Evolutionary conservation across 2,797 vertebrate species (phyloP), one percentile per base, ranked within the genome.

Genomic region (Picus viridis): DNA sequence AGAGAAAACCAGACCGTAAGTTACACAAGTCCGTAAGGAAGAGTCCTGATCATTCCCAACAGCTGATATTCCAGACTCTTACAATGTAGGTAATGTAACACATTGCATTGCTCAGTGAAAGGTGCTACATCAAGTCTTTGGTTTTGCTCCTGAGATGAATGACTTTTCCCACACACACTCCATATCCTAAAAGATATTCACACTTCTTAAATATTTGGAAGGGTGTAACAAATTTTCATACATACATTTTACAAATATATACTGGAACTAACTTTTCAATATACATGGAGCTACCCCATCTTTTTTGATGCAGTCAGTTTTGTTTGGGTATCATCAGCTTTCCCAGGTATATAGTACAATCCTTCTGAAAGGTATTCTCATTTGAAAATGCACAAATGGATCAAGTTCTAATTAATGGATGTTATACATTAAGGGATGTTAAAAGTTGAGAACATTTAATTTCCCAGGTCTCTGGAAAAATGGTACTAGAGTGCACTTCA

Each of bases 31-130:
- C 47, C 47, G 19, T 5, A 6, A 82, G 30, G 57, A 80, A 79
- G 2, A 34, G 30, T 19, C 27, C 43, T 10, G 7, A 12, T 26
- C n/a, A 18, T 58, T 76, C 39, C 32, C 45, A 69, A 7, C 3
- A 68, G 45, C 23, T 53, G n/a, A 39, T 19, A 76, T 9, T 79
- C 49, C 61, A 85, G 39, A 18, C 27, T 29, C 18, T 18, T 65
- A 45, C 9, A 72, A 32, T 22, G 34, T 24, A 65, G 23, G 34
- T 72, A 77, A 63, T 29, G 30, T 0, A 70, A 67, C 2, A 32
- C 6, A n/a, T 1, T 0, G 0, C 11, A 9, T 18, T 30, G 18
- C n/a, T 82, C 45, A 39, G 53, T 10, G 30, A 73, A 58, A 74
- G 4, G 15, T 30, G 20, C 2, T 69, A n/a, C 36, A 32, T 64